Conservation (phyloP, 2,113 vertebrate species). For the Asarcornis scutulata region DNA sequence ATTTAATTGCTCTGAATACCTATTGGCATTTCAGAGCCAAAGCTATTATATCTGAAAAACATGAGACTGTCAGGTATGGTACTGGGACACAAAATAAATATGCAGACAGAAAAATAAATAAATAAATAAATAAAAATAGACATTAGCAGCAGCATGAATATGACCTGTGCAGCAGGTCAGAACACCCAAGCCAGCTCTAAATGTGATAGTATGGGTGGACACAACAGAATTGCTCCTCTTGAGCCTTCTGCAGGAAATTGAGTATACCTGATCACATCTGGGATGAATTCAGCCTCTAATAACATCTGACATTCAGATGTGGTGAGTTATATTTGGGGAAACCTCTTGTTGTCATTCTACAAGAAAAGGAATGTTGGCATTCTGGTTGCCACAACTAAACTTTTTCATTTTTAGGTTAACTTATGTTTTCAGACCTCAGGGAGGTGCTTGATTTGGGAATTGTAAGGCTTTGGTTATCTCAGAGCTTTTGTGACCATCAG, state of each 20-base stretch:
- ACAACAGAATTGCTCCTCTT: background rate
- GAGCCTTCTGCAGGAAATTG: background rate
- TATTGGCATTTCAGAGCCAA: background rate
- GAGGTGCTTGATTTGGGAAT: background rate
- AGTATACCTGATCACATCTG: background rate
- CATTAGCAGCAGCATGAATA: background rate
- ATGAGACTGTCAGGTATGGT: fast-evolving
- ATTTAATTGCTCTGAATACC: background rate
- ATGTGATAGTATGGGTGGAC: background rate
- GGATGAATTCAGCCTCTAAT: background rate
- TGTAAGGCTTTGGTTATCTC: background rate
- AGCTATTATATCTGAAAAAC: background rate
- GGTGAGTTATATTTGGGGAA: background rate
- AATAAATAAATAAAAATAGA: background rate
- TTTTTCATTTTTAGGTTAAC: background rate
- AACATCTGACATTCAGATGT: background rate
- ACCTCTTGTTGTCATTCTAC: background rate
- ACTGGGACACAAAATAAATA: background rate
- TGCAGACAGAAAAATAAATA: background rate
- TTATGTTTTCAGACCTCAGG: background rate
- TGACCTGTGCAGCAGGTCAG: background rate
- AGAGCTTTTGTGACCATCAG: background rate
- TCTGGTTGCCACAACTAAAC: background rate
- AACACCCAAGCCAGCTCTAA: background rate
- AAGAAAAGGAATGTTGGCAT: background rate